Evolutionary conservation across 2,888 invertebrate species (phyloP).

Genomic region (Coelogynopora nodosa): DNA sequence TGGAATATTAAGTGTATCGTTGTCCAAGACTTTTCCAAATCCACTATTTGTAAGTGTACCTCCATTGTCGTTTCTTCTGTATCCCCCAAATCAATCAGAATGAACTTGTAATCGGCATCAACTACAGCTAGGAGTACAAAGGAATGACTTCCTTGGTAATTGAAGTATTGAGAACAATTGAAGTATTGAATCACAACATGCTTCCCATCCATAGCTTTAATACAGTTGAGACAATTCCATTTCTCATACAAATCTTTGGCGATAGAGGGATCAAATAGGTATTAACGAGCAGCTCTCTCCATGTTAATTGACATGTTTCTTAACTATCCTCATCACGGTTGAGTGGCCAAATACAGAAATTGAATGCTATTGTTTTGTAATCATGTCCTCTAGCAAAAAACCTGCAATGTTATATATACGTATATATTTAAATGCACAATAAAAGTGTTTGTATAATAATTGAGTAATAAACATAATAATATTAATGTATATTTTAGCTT

Average conservation of each 20-base stretch:
- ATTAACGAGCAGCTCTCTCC: background rate
- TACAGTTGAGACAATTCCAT: background rate
- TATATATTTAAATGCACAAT: too few relatives aligned
- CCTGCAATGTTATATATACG: too few relatives aligned
- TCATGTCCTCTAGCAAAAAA: too few relatives aligned
- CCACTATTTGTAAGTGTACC: background rate
- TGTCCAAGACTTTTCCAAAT: background rate
- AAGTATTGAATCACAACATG: constrained; percentile 19
- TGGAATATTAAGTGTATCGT: background rate
- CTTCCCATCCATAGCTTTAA: background rate
- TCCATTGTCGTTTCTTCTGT: background rate
- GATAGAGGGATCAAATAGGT: background rate
- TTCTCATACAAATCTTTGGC: background rate
- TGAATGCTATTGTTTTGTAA: too few relatives aligned
- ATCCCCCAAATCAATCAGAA: background rate
- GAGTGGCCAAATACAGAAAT: background rate
- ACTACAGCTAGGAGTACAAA: too few relatives aligned
- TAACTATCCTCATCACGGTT: background rate
- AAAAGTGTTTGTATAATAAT: too few relatives aligned
- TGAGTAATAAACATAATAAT: too few relatives aligned
- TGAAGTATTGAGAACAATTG: too few relatives aligned
- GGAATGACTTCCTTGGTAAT: too few relatives aligned
- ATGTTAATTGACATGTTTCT: background rate
- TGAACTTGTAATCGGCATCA: too few relatives aligned
- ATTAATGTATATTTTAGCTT: too few relatives aligned